phyloP scores from a whole-genome alignment of 2,797 vertebrate species.

The Huso huso region DNA sequence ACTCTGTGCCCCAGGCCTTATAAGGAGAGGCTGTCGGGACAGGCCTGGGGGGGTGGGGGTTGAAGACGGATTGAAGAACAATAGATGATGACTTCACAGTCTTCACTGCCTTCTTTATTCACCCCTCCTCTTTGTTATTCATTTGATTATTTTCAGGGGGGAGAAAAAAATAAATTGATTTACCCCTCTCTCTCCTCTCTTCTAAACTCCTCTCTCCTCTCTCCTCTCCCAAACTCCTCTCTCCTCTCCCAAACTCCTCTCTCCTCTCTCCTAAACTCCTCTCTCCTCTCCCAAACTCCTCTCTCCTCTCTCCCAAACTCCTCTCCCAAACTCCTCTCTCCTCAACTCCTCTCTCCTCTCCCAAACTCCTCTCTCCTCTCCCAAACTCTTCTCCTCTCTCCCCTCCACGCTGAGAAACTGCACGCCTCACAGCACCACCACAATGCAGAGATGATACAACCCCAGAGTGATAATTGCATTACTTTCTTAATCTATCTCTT shows the following conservation, averaged over 20 bases:
- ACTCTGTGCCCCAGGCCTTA: conserved; percentile 25
- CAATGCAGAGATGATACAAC: background rate
- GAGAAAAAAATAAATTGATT: conserved; percentile 2
- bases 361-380: conserved; percentile 22
- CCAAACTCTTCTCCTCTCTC: conserved; percentile 14
- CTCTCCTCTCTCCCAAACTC: too few species aligned
- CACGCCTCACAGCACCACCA: conserved; percentile 6
- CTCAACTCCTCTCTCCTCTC: conserved; percentile 20
- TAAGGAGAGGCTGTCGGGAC: conserved; percentile 16
- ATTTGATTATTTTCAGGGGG: conserved; percentile 29
- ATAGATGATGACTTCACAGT: conserved; percentile 45
- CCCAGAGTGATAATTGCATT: conserved; percentile 4
- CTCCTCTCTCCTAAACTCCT: too few species aligned
- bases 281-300: too few species aligned
- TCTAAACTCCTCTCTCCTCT: too few species aligned
- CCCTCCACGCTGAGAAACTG: background rate
- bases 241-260: conserved; percentile 34
- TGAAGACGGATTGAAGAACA: conserved; percentile 36
- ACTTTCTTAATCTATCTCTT: background rate
- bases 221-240: too few species aligned
- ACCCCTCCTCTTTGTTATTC: conserved; percentile 31
- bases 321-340: too few species aligned
- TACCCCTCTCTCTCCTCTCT: conserved; percentile 33
- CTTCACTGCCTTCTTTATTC: conserved; percentile 3
- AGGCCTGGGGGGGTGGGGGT: conserved; percentile 27